A percentile compares a stretch with the other conserved stretches of the same genome.
These are phyloP conservation scores for Microplitis mediator DNA, from an alignment of 1,140 invertebrate species.

Conservation along the genomic window DNA sequence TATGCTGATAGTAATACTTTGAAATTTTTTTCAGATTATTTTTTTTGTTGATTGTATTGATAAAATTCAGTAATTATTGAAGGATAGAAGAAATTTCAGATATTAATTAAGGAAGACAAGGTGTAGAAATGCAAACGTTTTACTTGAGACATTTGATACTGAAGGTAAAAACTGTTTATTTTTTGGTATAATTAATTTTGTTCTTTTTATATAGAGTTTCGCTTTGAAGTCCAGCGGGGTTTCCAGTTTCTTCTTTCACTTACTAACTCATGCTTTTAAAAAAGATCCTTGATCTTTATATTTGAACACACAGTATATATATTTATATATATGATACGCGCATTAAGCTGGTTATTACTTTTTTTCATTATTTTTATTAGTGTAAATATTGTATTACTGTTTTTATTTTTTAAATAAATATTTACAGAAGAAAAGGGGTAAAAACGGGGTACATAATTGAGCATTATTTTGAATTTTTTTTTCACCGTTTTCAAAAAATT, in stretches of 20 bases:
- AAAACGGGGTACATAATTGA: too few relatives aligned
- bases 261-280: conserved; percentile 17
- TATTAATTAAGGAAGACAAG: conserved; percentile 39
- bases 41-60: too few relatives aligned
- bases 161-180: neutral
- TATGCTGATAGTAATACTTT: too few relatives aligned
- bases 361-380: neutral
- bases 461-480: too few relatives aligned
- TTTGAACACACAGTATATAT: neutral
- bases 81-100: conserved; percentile 30
- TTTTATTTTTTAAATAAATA: too few relatives aligned
- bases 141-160: conserved; percentile 30
- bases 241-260: conserved; percentile 24
- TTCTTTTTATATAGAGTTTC: neutral
- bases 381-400: too few relatives aligned
- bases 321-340: too few relatives aligned
- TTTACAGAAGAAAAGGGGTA: too few relatives aligned
- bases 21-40: too few relatives aligned
- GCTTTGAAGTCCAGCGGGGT: neutral
- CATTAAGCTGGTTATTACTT: too few relatives aligned
- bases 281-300: conserved; percentile 22
- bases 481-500: too few relatives aligned
- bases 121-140: conserved; percentile 36
- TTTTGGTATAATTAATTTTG: conserved; percentile 4
- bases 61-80: too few relatives aligned